Evolutionary conservation across 2,113 vertebrate genomes (phyloP), one percentile per base, ranked within the genome.

Genomic region (Eulemur rufifrons): DNA sequence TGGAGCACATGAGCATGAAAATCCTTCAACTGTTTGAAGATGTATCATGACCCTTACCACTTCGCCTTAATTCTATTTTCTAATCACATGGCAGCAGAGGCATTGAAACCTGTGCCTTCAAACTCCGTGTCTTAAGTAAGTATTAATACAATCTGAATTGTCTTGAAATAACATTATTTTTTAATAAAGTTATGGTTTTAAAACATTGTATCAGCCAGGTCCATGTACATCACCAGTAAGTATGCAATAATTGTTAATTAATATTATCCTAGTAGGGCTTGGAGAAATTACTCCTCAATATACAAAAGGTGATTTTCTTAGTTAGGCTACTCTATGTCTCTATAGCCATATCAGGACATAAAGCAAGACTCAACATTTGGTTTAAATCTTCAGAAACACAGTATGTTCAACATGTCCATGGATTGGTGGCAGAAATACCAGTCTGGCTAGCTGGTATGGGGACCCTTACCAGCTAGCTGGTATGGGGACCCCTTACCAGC

Each of bases 1-100:
- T 71, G 23, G 1, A 59, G 15, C 29, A 76, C 50, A 86, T 45
- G 6, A 88, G 27, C 45, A 91, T 84, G 47, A 83, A 74, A 87
- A 73, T 74, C 17, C 14, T 90, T 93, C 37, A 63, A 83, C 7
- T 71, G 45, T 81, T 52, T 88, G 42, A 94, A 94, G 23, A 54
- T 74, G 21, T 56, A 64, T 50, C n/a, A 50, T 92, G 21, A 64
- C 4, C 27, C 45, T 37, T 59, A 32, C 61, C 27, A 74, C 32
- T 61, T 71, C 34, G 47, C 47, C 14, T 92, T 85, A 89, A 89
- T 92, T 94, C 13, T 25, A 66, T 95, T 61, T 93, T 94, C 63
- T 73, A 73, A 83, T 91, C 13, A 9, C 83, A 80, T 34, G 63
- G 21, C 6, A 52, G 20, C 56, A 73, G 91, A 89, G 39, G 12